These are phyloP conservation scores for Acrocyrtus sp. DNA, from an alignment of 2,888 invertebrate species.

Conservation along the genomic window DNA sequence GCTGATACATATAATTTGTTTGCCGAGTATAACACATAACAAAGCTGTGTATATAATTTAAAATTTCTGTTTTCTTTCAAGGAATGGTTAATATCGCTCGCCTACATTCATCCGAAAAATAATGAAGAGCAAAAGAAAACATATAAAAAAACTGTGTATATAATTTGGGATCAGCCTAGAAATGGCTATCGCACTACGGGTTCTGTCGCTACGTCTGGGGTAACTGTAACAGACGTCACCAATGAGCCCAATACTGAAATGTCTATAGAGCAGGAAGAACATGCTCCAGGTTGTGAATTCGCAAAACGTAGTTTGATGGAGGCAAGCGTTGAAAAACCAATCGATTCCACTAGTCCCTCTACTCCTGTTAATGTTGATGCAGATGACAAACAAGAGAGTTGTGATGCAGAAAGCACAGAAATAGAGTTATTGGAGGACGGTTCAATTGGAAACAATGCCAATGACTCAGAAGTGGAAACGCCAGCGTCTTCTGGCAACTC, in stretches of 20 bases:
- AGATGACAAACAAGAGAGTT: slow-evolving; percentile 25
- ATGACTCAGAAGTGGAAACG: not conserved
- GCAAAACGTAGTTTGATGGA: slow-evolving; percentile 30
- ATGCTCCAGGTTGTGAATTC: slow-evolving; percentile 45
- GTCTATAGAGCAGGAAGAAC: slow-evolving; percentile 38
- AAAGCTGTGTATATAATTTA: not conserved
- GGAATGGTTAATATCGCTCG: slow-evolving; percentile 99
- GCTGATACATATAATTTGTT: not conserved
- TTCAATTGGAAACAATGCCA: slow-evolving; percentile 26
- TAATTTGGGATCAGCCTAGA: slow-evolving; percentile 81
- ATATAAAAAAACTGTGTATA: slow-evolving; percentile 98
- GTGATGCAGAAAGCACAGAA: slow-evolving; percentile 31
- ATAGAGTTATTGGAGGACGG: slow-evolving; percentile 23
- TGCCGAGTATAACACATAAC: not conserved
- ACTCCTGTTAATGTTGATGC: slow-evolving; percentile 14
- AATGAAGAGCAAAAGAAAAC: slow-evolving; percentile 96
- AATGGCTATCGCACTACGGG: slow-evolving; percentile 54
- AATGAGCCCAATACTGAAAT: slow-evolving; percentile 45
- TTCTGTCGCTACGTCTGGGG: slow-evolving; percentile 41
- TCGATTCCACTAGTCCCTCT: slow-evolving; percentile 3
- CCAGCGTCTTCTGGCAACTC: not conserved
- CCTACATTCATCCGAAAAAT: slow-evolving; percentile 96
- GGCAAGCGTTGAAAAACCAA: slow-evolving; percentile 22
- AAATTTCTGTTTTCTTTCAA: slow-evolving; percentile 1
- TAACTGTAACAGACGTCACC: slow-evolving; percentile 62